Conservation (phyloP, 2,888 invertebrate genomes). For the Drosophila nigritarsus region DNA sequence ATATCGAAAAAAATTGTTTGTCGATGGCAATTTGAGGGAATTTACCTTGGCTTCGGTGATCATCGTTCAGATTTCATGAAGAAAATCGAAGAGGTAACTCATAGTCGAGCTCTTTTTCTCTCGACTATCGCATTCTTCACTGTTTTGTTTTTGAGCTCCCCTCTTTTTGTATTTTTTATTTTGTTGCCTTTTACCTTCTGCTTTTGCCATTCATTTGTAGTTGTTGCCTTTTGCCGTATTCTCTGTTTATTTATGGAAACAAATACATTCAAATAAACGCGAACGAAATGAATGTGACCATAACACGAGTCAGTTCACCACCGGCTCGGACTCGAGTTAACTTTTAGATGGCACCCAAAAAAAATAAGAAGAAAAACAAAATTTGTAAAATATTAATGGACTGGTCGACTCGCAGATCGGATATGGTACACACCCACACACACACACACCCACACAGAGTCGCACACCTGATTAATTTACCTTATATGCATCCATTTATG, state of each 20-base stretch:
- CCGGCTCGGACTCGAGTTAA: background rate
- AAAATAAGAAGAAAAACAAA: slow-evolving; percentile 29
- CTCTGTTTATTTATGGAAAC: slow-evolving; percentile 71
- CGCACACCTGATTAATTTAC: slow-evolving; percentile 4
- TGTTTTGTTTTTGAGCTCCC: background rate
- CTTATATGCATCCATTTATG: slow-evolving; percentile 1
- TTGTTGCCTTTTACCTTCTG: slow-evolving; percentile 26
- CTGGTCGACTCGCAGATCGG: slow-evolving; percentile 59
- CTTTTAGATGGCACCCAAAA: slow-evolving; percentile 12
- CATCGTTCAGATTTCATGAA: too few relatives aligned
- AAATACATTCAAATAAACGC: slow-evolving; percentile 69
- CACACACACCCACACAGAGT: slow-evolving; percentile 9
- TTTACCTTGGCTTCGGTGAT: background rate
- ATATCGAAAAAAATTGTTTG: background rate
- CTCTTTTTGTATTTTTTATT: background rate
- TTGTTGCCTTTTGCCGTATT: slow-evolving; percentile 9
- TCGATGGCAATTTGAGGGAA: background rate
- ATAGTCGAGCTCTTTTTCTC: background rate
- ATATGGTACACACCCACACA: slow-evolving; percentile 29
- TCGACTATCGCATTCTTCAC: background rate
- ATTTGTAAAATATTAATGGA: slow-evolving; percentile 76
- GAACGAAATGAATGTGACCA: slow-evolving; percentile 59
- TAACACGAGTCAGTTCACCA: slow-evolving; percentile 62
- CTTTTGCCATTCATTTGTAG: slow-evolving; percentile 32
- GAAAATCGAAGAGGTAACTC: background rate